Evolutionary conservation across 2,113 vertebrate species (phyloP).

Genomic region (Mobula birostris): DNA sequence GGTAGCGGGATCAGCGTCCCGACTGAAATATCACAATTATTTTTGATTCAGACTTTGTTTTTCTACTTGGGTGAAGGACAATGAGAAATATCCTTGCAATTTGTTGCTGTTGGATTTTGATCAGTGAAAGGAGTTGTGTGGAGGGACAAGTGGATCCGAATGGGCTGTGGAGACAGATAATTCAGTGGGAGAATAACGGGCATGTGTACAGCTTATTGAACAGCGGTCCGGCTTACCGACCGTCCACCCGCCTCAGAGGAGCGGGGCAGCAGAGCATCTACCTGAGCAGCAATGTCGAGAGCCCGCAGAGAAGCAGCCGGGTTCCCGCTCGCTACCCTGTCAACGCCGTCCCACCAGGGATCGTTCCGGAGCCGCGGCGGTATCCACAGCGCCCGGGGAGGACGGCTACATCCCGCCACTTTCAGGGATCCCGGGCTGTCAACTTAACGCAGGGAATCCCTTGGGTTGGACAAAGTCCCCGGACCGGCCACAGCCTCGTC

Average conservation of each 20-base stretch:
- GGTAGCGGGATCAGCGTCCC: not conserved
- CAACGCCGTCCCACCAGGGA: constrained; percentile 42
- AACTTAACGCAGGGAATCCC: not conserved
- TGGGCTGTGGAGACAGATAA: constrained; percentile 51
- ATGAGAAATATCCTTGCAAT: not conserved
- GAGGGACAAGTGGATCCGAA: not conserved
- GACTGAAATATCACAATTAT: not conserved
- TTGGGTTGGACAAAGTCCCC: not conserved
- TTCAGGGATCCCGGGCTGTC: constrained; percentile 34
- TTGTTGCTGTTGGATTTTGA: not conserved
- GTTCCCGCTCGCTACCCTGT: constrained; percentile 43
- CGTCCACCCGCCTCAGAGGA: constrained; percentile 36
- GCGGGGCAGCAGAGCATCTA: constrained; percentile 45
- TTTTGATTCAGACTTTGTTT: not conserved
- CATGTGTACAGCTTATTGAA: constrained; percentile 56
- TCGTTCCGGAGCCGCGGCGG: constrained; percentile 24
- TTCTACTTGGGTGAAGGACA: not conserved
- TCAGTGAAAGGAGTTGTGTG: not conserved
- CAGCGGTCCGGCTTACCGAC: constrained; percentile 54
- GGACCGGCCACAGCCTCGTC: not conserved
- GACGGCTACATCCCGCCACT: constrained; percentile 38
- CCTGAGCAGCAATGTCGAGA: constrained; percentile 41
- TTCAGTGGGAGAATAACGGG: constrained; percentile 60
- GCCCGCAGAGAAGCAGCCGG: constrained; percentile 27
- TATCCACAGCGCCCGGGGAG: not conserved